Percentiles rank a stretch among this genome's conserved stretches.
phyloP scores from a whole-genome alignment of 2,888 invertebrate genomes.

The Phytoseiulus persimilis region DNA sequence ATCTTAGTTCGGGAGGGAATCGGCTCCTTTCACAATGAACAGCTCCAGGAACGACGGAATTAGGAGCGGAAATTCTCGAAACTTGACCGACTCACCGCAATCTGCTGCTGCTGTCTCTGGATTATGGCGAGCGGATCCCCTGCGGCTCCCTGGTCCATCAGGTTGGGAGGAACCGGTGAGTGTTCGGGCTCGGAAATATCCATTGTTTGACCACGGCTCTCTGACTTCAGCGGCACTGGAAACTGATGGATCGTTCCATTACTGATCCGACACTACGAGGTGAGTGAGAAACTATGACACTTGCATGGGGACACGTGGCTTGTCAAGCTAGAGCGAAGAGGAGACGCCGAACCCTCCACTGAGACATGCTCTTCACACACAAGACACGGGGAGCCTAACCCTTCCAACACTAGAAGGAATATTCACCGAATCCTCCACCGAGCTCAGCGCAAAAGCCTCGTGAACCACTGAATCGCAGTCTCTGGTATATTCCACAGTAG shows the following conservation, averaged over 20 bases:
- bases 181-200: conserved; percentile 31
- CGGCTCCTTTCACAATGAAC: neutral
- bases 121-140: conserved; percentile 16
- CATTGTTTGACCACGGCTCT: conserved; percentile 9
- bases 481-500: too few species aligned
- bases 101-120: conserved; percentile 16
- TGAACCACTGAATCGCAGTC: too few species aligned
- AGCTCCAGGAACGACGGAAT: neutral
- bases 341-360: too few species aligned
- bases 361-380: too few species aligned
- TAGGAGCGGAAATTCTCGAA: neutral
- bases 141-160: neutral
- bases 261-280: too few species aligned
- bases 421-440: too few species aligned
- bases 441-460: too few species aligned
- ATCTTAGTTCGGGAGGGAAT: neutral
- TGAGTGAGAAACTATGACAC: too few species aligned
- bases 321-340: neutral
- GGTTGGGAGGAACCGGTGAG: neutral
- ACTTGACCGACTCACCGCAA: neutral
- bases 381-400: neutral
- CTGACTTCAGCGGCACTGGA: neutral
- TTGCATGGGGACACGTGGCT: too few species aligned
- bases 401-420: too few species aligned
- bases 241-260: neutral